Conservation (phyloP, 2,888 invertebrate species). For the Eristalis pertinax region DNA sequence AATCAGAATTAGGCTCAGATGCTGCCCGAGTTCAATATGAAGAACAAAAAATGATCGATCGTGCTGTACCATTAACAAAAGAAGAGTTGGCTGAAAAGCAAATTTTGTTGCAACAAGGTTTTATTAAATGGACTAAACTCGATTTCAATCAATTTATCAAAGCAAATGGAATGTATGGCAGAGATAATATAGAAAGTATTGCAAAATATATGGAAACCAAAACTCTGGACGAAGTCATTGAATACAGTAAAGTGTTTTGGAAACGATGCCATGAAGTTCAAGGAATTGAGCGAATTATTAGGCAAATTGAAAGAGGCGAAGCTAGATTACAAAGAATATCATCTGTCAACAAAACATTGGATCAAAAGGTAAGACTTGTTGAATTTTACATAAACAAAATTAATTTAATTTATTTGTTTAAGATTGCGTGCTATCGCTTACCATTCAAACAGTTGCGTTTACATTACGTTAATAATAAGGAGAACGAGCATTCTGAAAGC, state of each 20-base stretch:
- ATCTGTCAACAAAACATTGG: conserved; percentile 85
- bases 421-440: conserved; percentile 93
- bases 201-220: conserved; percentile 98
- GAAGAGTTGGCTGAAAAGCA: conserved; percentile 97
- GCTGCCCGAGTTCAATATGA: conserved; percentile 96
- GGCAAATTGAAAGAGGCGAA: conserved; percentile 98
- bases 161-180: conserved; percentile 98
- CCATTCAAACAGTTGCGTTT: conserved; percentile 99
- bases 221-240: conserved; percentile 97
- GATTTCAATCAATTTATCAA: conserved; percentile 99
- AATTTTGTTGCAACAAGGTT: conserved; percentile 94
- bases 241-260: conserved; percentile 99
- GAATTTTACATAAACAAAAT: neutral
- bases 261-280: conserved; percentile 97
- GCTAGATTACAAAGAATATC: conserved; percentile 97
- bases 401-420: neutral
- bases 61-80: conserved; percentile 93
- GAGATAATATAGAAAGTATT: conserved; percentile 98
- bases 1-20: conserved; percentile 95
- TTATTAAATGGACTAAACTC: conserved; percentile 98
- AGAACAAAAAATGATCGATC: conserved; percentile 98
- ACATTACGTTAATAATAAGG: conserved; percentile 99
- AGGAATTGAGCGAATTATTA: conserved; percentile 98
- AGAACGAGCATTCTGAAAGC: conserved; percentile 91
- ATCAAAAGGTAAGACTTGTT: conserved; percentile 82